phyloP scores from a whole-genome alignment of 2,113 vertebrate species.

The Mirounga angustirostris region DNA sequence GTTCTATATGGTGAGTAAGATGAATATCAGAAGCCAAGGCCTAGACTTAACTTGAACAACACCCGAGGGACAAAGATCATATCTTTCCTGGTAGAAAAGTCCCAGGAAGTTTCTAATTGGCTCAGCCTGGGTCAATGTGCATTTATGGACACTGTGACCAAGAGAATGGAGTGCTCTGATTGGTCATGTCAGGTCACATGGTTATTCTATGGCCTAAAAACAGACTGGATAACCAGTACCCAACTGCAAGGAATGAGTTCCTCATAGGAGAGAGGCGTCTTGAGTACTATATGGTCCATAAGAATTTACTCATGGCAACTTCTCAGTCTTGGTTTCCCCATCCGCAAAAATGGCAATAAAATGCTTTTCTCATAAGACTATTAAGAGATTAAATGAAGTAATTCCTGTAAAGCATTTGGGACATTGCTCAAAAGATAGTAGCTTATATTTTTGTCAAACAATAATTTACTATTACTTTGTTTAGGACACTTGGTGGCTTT shows the following conservation, averaged over 20 bases:
- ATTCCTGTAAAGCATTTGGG: neutral
- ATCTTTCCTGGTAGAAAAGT: slow-evolving; percentile 19
- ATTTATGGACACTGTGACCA: neutral
- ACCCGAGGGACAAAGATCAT: neutral
- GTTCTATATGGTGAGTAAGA: neutral
- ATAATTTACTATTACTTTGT: slow-evolving; percentile 34
- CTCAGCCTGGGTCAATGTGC: neutral
- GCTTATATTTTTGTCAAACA: slow-evolving; percentile 39
- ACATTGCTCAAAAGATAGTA: slow-evolving; percentile 2
- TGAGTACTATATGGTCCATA: neutral
- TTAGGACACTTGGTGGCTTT: neutral
- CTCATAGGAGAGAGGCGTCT: neutral
- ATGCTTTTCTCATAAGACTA: slow-evolving; percentile 43
- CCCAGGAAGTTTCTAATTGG: neutral
- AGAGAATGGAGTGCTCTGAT: neutral
- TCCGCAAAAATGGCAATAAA: slow-evolving; percentile 37
- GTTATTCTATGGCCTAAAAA: neutral
- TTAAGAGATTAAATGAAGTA: slow-evolving; percentile 8
- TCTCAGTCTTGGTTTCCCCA: slow-evolving; percentile 3
- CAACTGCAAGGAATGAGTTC: neutral
- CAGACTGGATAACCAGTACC: neutral
- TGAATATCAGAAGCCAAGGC: neutral
- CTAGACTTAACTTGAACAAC: neutral
- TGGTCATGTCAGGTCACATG: neutral
- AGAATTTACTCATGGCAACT: neutral